A percentile compares a stretch with the other conserved stretches of the same genome.
These are phyloP conservation scores for Eueides isabella DNA, from an alignment of 1,140 invertebrate genomes.

Conservation along the genomic window DNA sequence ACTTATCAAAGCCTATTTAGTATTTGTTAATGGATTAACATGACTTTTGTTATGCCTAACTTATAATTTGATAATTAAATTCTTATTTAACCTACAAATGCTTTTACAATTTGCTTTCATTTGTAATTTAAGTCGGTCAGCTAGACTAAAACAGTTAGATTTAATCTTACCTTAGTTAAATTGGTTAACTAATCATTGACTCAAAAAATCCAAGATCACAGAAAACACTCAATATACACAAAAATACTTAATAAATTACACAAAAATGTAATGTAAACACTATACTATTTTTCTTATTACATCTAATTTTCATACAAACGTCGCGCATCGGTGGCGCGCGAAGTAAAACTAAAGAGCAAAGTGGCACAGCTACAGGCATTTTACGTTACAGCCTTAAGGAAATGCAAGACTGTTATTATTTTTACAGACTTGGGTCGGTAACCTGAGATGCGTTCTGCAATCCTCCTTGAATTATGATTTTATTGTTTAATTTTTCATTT, in stretches of 20 bases:
- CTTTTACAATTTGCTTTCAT: not conserved
- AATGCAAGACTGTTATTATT: slow-evolving; percentile 43
- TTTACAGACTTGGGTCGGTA: slow-evolving; percentile 40
- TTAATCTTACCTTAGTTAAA: not conserved
- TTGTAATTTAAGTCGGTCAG: not conserved
- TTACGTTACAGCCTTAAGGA: slow-evolving; percentile 33
- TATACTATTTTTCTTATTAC: not conserved
- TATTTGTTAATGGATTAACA: no score
- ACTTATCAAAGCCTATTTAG: no score
- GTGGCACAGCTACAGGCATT: slow-evolving; percentile 11
- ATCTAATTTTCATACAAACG: slow-evolving; percentile 33
- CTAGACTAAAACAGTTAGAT: not conserved
- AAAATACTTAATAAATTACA: not conserved
- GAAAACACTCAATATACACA: not conserved
- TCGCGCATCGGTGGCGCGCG: slow-evolving; percentile 57
- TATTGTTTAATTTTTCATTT: not conserved
- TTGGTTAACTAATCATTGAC: not conserved
- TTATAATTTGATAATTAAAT: no score
- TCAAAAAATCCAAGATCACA: not conserved
- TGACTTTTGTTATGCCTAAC: no score
- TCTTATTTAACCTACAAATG: not conserved
- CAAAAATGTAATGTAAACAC: not conserved
- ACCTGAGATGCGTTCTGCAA: slow-evolving; percentile 32
- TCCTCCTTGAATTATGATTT: slow-evolving; percentile 4
- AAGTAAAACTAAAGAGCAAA: slow-evolving; percentile 46